Conservation (phyloP, 2,113 vertebrate genomes). For the Leucoraja erinaceus region DNA sequence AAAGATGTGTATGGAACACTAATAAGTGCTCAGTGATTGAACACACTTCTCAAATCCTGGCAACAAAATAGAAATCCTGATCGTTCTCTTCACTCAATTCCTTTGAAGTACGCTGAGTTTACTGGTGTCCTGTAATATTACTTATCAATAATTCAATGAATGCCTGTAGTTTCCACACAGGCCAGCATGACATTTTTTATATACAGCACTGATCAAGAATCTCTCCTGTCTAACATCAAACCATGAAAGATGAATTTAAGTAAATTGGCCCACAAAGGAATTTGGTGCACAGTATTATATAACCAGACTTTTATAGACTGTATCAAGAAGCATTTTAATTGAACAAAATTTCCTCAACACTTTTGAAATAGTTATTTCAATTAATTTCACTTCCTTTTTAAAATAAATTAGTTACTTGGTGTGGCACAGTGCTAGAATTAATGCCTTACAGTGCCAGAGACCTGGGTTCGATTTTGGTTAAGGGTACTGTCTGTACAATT, state of each 20-base stretch:
- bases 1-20: background rate
- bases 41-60: background rate
- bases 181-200: background rate
- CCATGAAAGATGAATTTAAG: constrained; percentile 2
- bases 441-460: too few relatives aligned
- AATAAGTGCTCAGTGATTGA: background rate
- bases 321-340: background rate
- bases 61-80: background rate
- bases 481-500: too few relatives aligned
- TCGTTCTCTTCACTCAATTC: background rate
- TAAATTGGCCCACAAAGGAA: background rate
- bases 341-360: background rate
- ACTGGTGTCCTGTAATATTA: background rate
- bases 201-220: background rate
- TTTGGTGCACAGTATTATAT: background rate
- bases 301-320: background rate
- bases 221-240: background rate
- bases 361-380: background rate
- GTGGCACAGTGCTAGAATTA: too few relatives aligned
- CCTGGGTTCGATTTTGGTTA: too few relatives aligned
- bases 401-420: background rate
- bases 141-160: background rate
- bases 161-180: background rate
- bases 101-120: background rate
- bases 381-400: background rate